A percentile compares a stretch with the other conserved stretches of the same genome.
These are phyloP conservation scores for Typhlomys cinereus DNA, from an alignment of 2,113 vertebrate genomes.

Conservation along the genomic window DNA sequence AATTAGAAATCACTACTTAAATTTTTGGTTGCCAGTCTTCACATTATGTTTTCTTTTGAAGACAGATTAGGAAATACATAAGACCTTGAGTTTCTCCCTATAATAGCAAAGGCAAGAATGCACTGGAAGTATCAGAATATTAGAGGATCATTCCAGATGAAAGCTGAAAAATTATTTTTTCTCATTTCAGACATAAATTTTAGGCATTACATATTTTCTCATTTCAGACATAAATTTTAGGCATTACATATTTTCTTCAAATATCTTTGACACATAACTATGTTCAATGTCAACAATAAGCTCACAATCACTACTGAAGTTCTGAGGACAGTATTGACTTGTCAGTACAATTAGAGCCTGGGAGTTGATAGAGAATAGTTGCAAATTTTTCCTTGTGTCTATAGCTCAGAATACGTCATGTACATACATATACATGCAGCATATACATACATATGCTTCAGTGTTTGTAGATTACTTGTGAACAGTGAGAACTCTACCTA, in stretches of 20 bases:
- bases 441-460: too few relatives aligned
- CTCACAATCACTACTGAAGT: background rate
- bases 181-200: conserved; percentile 6
- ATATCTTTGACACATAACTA: conserved; percentile 1
- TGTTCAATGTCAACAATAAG: background rate
- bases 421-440: background rate
- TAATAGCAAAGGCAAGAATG: conserved; percentile 15
- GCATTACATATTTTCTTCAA: background rate
- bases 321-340: background rate
- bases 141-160: background rate
- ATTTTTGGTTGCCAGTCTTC: background rate
- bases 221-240: conserved; percentile 5
- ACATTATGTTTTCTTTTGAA: background rate
- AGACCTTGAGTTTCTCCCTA: background rate
- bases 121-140: background rate
- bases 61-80: background rate
- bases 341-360: background rate
- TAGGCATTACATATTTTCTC: background rate
- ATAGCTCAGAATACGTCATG: background rate
- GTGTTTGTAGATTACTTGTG: background rate
- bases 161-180: background rate
- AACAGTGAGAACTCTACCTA: background rate
- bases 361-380: background rate
- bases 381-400: background rate
- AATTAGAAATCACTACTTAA: conserved; percentile 18